Evolutionary conservation across 2,888 invertebrate species (phyloP).

Genomic region (Hirtodrosophila duncani): DNA sequence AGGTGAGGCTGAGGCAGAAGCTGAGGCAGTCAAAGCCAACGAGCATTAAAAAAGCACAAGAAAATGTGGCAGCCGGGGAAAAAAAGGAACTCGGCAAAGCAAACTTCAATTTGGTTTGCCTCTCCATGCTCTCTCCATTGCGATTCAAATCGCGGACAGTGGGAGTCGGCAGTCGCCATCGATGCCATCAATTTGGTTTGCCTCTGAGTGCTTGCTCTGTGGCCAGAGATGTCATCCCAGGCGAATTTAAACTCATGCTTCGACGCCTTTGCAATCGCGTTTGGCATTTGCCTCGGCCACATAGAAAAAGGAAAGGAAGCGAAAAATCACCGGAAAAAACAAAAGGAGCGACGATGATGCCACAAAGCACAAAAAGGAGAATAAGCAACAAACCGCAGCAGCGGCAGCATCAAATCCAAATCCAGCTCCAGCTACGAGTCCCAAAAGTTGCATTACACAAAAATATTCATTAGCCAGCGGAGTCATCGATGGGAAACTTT

Average conservation of each 20-base stretch:
- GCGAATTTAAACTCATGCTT: slow-evolving; percentile 62
- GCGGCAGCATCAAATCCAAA: slow-evolving; percentile 46
- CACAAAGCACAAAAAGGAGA: slow-evolving; percentile 6
- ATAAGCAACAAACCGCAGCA: slow-evolving; percentile 52
- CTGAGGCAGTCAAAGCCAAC: slow-evolving; percentile 48
- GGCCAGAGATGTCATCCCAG: slow-evolving; percentile 38
- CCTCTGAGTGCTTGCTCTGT: neutral
- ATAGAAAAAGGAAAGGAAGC: neutral
- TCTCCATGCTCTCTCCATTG: slow-evolving; percentile 48
- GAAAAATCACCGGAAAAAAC: neutral
- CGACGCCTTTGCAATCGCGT: slow-evolving; percentile 67
- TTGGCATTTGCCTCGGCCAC: slow-evolving; percentile 58
- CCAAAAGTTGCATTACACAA: too few species aligned
- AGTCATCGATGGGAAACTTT: slow-evolving; percentile 39
- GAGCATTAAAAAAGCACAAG: slow-evolving; percentile 56
- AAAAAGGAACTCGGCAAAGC: slow-evolving; percentile 33
- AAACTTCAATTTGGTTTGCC: slow-evolving; percentile 67
- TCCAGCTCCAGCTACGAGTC: too few species aligned
- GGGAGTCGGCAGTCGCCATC: slow-evolving; percentile 43
- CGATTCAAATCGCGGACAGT: slow-evolving; percentile 63
- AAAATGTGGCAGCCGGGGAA: slow-evolving; percentile 8
- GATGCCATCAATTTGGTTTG: slow-evolving; percentile 58
- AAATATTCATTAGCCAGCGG: slow-evolving; percentile 63
- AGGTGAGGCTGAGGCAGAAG: too few species aligned
- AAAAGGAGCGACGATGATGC: neutral